phyloP scores from a whole-genome alignment of 2,113 vertebrate genomes.

The Sakesphorus luctuosus region DNA sequence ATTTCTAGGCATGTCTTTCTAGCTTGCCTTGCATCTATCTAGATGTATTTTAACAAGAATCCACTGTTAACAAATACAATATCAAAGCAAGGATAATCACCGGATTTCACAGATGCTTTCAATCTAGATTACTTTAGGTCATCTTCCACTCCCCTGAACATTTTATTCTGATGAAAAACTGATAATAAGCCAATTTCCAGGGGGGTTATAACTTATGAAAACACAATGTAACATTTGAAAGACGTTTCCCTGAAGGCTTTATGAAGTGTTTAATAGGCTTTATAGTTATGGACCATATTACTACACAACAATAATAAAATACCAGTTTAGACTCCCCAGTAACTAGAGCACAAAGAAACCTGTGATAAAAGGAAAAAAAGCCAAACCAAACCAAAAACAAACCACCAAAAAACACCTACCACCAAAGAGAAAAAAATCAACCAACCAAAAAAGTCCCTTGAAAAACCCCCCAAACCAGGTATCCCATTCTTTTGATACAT shows the following conservation, averaged over 20 bases:
- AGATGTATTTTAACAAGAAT: background rate
- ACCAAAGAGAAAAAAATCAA: too few species aligned
- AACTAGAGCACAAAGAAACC: background rate
- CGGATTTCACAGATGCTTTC: background rate
- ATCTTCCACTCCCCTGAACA: background rate
- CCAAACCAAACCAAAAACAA: too few species aligned
- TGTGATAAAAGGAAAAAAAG: background rate
- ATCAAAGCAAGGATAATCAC: background rate
- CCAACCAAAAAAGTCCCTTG: background rate
- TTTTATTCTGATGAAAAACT: conserved; percentile 13
- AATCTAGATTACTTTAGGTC: background rate
- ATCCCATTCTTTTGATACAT: background rate
- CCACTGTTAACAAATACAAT: background rate
- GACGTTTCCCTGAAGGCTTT: conserved; percentile 32
- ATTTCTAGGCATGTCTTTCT: background rate
- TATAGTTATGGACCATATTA: conserved; percentile 30
- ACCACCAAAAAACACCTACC: too few species aligned
- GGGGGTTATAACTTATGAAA: conserved; percentile 26
- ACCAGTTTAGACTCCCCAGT: background rate
- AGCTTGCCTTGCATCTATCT: background rate
- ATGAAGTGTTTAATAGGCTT: conserved; percentile 53
- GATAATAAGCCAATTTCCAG: conserved; percentile 22
- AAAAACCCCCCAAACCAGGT: background rate
- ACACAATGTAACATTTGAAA: background rate
- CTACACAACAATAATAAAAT: conserved; percentile 34